Conservation (phyloP, 2,888 invertebrate genomes). For the Ophion slaviceki region DNA sequence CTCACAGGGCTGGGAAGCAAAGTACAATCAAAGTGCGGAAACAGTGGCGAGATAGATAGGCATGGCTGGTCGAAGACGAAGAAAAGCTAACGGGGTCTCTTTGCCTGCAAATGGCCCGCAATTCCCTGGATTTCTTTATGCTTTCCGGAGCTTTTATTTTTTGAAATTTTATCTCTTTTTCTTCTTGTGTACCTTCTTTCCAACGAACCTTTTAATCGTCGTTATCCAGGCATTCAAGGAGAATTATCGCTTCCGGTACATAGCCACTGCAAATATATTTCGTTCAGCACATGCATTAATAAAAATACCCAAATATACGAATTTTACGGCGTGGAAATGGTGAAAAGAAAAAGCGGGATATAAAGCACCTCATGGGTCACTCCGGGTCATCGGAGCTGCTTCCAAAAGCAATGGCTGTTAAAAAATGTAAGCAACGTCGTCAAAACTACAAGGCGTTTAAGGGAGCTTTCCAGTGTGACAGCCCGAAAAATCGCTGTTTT, state of each 20-base stretch:
- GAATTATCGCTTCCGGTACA: conserved; percentile 20
- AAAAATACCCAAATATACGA: background rate
- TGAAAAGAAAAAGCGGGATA: background rate
- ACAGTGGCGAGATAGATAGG: conserved; percentile 5
- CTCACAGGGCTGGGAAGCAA: conserved; percentile 46
- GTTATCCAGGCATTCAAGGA: conserved; percentile 33
- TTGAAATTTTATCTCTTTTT: background rate
- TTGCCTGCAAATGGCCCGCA: conserved; percentile 4
- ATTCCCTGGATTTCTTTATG: conserved; percentile 8
- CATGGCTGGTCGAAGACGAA: conserved; percentile 31
- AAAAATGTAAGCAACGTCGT: too few relatives aligned
- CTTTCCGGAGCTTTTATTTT: conserved; percentile 10
- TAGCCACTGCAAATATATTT: background rate
- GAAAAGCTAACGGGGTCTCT: conserved; percentile 21
- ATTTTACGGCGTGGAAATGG: background rate
- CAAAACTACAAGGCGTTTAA: too few relatives aligned
- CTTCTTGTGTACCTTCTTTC: conserved; percentile 15
- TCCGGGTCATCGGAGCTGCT: too few relatives aligned
- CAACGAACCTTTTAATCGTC: conserved; percentile 33
- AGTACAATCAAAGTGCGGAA: conserved; percentile 49
- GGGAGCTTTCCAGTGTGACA: too few relatives aligned
- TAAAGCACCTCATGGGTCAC: too few relatives aligned
- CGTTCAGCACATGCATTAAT: background rate
- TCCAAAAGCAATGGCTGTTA: too few relatives aligned
- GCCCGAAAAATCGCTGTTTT: too few relatives aligned